A percentile compares a stretch with the other conserved stretches of the same genome.
Evolutionary conservation across 2,113 vertebrate species (phyloP).

Genomic region (Saguinus imperator): DNA sequence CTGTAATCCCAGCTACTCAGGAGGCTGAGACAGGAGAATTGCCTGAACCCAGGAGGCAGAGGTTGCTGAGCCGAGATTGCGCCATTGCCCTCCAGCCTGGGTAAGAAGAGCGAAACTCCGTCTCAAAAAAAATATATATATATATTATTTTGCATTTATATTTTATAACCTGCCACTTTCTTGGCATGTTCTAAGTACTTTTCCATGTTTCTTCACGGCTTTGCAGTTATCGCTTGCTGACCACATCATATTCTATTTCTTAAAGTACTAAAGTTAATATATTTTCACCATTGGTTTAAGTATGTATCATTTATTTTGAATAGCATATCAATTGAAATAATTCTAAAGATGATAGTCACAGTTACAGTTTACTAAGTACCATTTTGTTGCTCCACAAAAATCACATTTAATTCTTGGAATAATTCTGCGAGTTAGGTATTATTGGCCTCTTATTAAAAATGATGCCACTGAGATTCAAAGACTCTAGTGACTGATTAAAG

Average conservation of each 20-base stretch:
- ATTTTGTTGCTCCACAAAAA: slow-evolving; percentile 1
- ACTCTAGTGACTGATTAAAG: neutral
- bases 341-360: neutral
- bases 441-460: neutral
- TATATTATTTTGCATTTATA: neutral
- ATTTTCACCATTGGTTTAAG: neutral
- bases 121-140: neutral
- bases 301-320: neutral
- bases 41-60: too few species aligned
- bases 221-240: neutral
- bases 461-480: neutral
- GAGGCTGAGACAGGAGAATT: too few species aligned
- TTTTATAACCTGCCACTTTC: neutral
- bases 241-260: neutral
- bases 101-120: too few species aligned
- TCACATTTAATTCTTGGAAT: neutral
- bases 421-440: neutral
- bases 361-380: neutral
- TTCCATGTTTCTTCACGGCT: neutral
- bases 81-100: too few species aligned
- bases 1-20: too few species aligned
- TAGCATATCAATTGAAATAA: neutral
- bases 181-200: neutral
- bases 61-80: too few species aligned
- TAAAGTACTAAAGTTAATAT: slow-evolving; percentile 6